Evolutionary conservation across 2,888 invertebrate genomes (phyloP).

Genomic region (Lasioglossum figueresi): DNA sequence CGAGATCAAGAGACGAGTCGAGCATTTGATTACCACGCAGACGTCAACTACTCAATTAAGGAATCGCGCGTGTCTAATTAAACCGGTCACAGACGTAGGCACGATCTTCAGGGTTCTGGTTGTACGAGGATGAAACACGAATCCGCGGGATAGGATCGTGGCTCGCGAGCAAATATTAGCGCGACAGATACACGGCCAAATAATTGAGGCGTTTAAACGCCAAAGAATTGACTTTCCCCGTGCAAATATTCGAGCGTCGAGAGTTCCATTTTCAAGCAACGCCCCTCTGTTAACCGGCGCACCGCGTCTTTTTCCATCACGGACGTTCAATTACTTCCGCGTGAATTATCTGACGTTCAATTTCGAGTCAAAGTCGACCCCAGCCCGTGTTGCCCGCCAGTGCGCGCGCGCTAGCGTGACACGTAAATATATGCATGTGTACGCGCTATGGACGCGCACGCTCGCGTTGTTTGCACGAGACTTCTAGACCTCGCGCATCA

Average conservation of each 20-base stretch:
- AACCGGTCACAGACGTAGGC: constrained; percentile 25
- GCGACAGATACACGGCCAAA: background rate
- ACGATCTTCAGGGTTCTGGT: background rate
- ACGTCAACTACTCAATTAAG: constrained; percentile 55
- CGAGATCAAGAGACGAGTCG: background rate
- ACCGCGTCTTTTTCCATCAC: constrained; percentile 15
- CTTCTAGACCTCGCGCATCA: background rate
- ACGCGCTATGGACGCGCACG: background rate
- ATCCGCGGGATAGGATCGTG: background rate
- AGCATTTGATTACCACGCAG: constrained; percentile 42
- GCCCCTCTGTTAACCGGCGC: background rate
- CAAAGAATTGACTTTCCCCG: constrained; percentile 25
- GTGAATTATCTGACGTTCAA: constrained; percentile 31
- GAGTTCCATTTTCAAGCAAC: background rate
- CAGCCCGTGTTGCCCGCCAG: background rate
- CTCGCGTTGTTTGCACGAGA: background rate
- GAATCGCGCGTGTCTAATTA: constrained; percentile 58
- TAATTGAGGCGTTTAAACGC: constrained; percentile 23
- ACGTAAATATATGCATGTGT: background rate
- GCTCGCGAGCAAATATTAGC: constrained; percentile 17
- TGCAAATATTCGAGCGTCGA: constrained; percentile 14
- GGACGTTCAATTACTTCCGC: constrained; percentile 28
- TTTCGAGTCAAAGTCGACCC: constrained; percentile 20
- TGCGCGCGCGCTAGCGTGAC: background rate
- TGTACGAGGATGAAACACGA: constrained; percentile 1